Evolutionary conservation across 2,797 vertebrate species (phyloP).

Genomic region (Botia almorhae): DNA sequence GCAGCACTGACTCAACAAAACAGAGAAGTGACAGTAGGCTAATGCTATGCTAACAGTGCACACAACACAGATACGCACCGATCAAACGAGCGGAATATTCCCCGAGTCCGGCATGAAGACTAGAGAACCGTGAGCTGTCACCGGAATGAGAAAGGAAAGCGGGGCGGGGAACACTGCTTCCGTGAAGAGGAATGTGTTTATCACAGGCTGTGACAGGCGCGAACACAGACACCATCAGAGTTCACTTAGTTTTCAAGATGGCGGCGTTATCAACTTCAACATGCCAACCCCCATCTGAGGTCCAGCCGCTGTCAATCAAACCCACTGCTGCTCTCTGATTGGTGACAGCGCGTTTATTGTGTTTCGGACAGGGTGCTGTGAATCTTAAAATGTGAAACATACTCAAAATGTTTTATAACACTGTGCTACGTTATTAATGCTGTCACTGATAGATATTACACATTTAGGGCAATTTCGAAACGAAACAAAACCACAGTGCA

Average conservation of each 20-base stretch:
- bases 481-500: not conserved
- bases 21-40: conserved; percentile 32
- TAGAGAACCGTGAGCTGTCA: conserved; percentile 62
- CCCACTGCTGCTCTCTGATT: conserved; percentile 57
- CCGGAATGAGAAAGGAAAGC: conserved; percentile 49
- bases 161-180: not conserved
- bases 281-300: conserved; percentile 77
- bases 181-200: conserved; percentile 67
- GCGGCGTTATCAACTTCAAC: conserved; percentile 80
- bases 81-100: conserved; percentile 67
- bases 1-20: conserved; percentile 38
- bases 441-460: no score
- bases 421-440: no score
- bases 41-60: conserved; percentile 39
- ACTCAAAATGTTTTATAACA: not conserved
- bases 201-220: conserved; percentile 79
- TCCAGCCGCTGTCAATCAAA: conserved; percentile 69
- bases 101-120: conserved; percentile 72
- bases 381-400: not conserved
- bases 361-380: not conserved
- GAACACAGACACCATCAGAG: conserved; percentile 75
- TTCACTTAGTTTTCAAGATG: conserved; percentile 81
- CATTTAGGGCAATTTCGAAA: not conserved
- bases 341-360: conserved; percentile 56
- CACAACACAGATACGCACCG: conserved; percentile 73